Base-by-base conservation (phyloP, 2,888 invertebrate species). In the Drosophila borborema region DNA sequence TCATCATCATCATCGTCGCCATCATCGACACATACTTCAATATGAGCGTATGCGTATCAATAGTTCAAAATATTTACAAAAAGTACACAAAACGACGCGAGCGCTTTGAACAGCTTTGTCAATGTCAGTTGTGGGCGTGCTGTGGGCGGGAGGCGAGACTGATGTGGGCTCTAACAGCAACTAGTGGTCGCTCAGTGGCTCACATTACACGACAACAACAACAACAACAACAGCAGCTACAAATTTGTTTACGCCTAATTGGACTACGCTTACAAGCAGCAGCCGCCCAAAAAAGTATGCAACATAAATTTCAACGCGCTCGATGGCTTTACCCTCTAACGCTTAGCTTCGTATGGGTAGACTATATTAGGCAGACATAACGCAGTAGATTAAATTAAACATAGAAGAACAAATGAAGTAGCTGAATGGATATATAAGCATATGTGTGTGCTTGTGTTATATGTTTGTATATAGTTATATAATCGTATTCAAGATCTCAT, bases 201-300 rank as follows among this genome's bases (percentile, higher is more conserved):
- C 64, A 54, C 53, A 71, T 81, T 59, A 59, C 83, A 51, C 59
- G 63, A 69, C 48, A 66, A n/a, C 40, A 40, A n/a, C 4, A 54
- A 12, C n/a, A 40, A 16, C 53, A 72, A n/a, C 62, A 46, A 63
- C 48, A 72, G 20, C 55, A 46, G 70, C 58, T 34, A 73, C 80
- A 84, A 80, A 86, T 80, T 86, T 88, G 83, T 86, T 90, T 89
- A 86, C 87, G 89, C 89, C 81, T 86, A 86, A 86, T 86, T 86
- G 86, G 86, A 75, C 79, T 86, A 78, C 81, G 79, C 74, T 81
- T 86, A 90, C 83, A 89, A 64, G 66, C 71, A 45, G 59, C 62
- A 68, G 36, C 65, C 59, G 58, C 62, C 71, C 64, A 63, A 71
- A 80, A 80, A 81, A 82, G 80, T 76, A 59, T 74, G 73, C 80